Conservation (phyloP, 2,113 vertebrate genomes). For the Callionymus lyra region DNA sequence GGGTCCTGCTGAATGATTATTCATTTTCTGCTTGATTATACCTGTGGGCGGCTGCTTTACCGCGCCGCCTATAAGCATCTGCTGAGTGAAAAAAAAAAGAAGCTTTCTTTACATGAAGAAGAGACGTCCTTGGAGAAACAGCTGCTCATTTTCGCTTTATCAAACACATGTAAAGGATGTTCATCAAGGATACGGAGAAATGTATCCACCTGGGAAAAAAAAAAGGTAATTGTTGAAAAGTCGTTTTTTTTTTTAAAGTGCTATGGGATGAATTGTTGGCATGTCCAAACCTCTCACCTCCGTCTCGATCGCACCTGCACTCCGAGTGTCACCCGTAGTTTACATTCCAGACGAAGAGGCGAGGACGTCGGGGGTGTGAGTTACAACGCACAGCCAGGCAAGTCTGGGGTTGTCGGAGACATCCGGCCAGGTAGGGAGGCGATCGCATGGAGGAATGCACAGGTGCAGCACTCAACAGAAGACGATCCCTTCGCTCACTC, state of each 20-base stretch:
- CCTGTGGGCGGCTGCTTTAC: slow-evolving; percentile 83
- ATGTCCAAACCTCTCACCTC: slow-evolving; percentile 9
- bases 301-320: slow-evolving; percentile 28
- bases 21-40: slow-evolving; percentile 96
- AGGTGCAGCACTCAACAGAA: slow-evolving; percentile 51
- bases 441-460: slow-evolving; percentile 46
- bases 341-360: slow-evolving; percentile 40
- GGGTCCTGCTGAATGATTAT: slow-evolving; percentile 85
- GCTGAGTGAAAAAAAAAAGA: slow-evolving; percentile 75
- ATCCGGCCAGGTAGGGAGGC: slow-evolving; percentile 44
- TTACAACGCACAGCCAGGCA: slow-evolving; percentile 43
- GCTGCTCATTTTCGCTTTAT: slow-evolving; percentile 90
- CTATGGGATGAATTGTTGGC: slow-evolving; percentile 9
- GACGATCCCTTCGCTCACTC: slow-evolving; percentile 30
- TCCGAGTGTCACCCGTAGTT: slow-evolving; percentile 30
- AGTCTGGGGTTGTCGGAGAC: slow-evolving; percentile 47
- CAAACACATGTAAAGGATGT: slow-evolving; percentile 85
- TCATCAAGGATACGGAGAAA: slow-evolving; percentile 73
- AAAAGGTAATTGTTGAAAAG: no score
- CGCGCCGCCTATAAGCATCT: slow-evolving; percentile 71
- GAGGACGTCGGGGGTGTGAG: slow-evolving; percentile 43
- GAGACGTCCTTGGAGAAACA: slow-evolving; percentile 80
- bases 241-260: no score
- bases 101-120: slow-evolving; percentile 71
- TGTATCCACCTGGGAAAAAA: slow-evolving; percentile 72